phyloP scores from a whole-genome alignment of 2,113 vertebrate species.

The Cololabis saira region DNA sequence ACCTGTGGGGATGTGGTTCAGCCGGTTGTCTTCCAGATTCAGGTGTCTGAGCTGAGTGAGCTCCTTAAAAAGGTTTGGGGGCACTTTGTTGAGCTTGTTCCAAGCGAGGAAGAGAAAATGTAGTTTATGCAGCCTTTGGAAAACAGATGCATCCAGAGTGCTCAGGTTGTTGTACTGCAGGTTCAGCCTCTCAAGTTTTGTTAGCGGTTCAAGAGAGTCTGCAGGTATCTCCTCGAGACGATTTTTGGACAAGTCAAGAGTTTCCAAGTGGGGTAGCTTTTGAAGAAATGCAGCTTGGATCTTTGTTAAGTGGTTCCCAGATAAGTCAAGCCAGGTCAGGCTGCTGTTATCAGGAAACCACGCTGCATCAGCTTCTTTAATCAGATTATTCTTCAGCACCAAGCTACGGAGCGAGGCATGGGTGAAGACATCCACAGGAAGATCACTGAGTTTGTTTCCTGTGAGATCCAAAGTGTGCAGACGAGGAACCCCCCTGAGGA shows the following conservation, averaged over 20 bases:
- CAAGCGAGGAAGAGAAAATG: slow-evolving; percentile 79
- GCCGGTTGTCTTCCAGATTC: slow-evolving; percentile 82
- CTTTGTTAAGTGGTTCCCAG: slow-evolving; percentile 73
- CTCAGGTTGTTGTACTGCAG: slow-evolving; percentile 82
- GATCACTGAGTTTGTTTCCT: slow-evolving; percentile 72
- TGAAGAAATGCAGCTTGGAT: slow-evolving; percentile 68
- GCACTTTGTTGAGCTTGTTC: slow-evolving; percentile 78
- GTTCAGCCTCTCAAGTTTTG: slow-evolving; percentile 75
- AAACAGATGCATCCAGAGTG: slow-evolving; percentile 46
- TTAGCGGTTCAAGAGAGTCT: slow-evolving; percentile 48
- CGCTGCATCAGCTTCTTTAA: slow-evolving; percentile 31
- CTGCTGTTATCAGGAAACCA: slow-evolving; percentile 77
- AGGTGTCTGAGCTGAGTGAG: slow-evolving; percentile 70
- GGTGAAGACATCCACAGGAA: slow-evolving; percentile 77
- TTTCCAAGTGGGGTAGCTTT: slow-evolving; percentile 65
- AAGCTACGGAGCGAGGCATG: slow-evolving; percentile 71
- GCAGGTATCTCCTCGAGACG: slow-evolving; percentile 70
- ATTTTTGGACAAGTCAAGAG: slow-evolving; percentile 85
- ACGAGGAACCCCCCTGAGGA: slow-evolving; percentile 73
- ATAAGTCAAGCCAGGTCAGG: slow-evolving; percentile 81
- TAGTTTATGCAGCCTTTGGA: slow-evolving; percentile 65
- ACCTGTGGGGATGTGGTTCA: slow-evolving; percentile 72
- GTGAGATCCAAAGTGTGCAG: slow-evolving; percentile 86
- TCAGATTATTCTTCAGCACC: slow-evolving; percentile 82
- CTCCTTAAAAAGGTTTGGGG: slow-evolving; percentile 30